Percentiles rank a stretch among this genome's conserved stretches.
Conservation (phyloP, 2,888 invertebrate species). For the Adelognathus sp. region DNA sequence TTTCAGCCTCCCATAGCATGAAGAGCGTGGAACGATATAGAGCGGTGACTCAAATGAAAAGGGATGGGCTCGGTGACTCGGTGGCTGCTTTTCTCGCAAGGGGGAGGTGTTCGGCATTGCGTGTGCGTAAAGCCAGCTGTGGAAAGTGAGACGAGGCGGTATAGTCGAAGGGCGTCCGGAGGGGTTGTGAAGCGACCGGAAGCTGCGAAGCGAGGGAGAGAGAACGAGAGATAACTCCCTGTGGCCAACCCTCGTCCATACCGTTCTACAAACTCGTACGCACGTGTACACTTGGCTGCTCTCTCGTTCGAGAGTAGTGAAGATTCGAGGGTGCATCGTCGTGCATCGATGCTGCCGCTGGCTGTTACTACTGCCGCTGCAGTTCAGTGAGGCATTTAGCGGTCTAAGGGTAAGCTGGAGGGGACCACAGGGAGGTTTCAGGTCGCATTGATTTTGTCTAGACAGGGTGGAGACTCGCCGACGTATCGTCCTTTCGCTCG, state of each 20-base stretch:
- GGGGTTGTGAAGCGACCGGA: constrained; percentile 22
- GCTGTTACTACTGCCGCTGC: not conserved
- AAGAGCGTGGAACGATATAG: too few species aligned
- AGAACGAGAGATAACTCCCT: not conserved
- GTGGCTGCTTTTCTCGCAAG: not conserved
- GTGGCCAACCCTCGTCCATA: not conserved
- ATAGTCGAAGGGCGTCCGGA: not conserved
- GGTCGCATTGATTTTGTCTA: constrained; percentile 80
- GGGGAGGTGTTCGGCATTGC: not conserved
- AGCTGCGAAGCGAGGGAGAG: not conserved
- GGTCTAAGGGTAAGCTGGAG: constrained; percentile 62
- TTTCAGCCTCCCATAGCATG: too few species aligned
- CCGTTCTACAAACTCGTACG: not conserved
- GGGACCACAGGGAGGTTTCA: constrained; percentile 67
- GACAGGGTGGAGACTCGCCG: constrained; percentile 77
- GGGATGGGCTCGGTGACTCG: constrained; percentile 16
- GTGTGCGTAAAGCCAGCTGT: constrained; percentile 15
- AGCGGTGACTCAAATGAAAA: not conserved
- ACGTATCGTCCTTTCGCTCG: constrained; percentile 71
- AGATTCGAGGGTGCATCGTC: constrained; percentile 17
- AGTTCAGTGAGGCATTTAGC: constrained; percentile 35
- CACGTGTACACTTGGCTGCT: not conserved
- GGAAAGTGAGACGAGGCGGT: not conserved
- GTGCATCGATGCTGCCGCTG: not conserved
- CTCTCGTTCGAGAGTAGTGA: not conserved